Percentiles rank a stretch among this genome's conserved stretches.
Conservation (phyloP, 2,888 invertebrate species). For the Volucella inflata region DNA sequence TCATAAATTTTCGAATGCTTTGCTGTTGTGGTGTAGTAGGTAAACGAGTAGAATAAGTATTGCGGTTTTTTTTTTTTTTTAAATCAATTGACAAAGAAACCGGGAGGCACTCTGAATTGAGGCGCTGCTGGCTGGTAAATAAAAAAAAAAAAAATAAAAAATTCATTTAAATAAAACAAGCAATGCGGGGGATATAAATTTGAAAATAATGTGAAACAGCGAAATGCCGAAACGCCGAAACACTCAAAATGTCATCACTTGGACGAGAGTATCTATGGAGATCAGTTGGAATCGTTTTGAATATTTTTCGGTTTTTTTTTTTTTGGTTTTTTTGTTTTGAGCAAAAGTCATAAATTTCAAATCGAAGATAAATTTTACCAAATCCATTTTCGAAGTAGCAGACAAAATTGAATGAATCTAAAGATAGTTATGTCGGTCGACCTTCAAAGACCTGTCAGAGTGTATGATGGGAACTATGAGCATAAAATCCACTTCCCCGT, state of each 20-base stretch:
- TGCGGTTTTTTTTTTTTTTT: constrained; percentile 16
- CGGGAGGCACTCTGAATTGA: too few relatives aligned
- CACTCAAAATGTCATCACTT: constrained; percentile 70
- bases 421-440: constrained; percentile 17
- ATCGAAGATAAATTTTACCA: constrained; percentile 50
- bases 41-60: constrained; percentile 50
- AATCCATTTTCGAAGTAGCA: constrained; percentile 34
- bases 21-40: constrained; percentile 47
- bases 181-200: constrained; percentile 70
- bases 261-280: constrained; percentile 11
- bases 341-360: constrained; percentile 51
- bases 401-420: neutral
- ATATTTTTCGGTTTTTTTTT: constrained; percentile 29
- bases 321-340: neutral
- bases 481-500: constrained; percentile 52
- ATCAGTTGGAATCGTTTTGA: constrained; percentile 50
- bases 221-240: constrained; percentile 53
- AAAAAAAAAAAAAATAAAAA: neutral
- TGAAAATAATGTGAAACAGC: constrained; percentile 63
- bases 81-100: constrained; percentile 59
- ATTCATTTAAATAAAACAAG: constrained; percentile 72
- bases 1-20: neutral
- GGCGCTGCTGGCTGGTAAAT: neutral
- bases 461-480: constrained; percentile 58
- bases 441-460: constrained; percentile 43